These are phyloP conservation scores for Drosophila mayaguana DNA, from an alignment of 2,888 invertebrate species.

Conservation along the genomic window DNA sequence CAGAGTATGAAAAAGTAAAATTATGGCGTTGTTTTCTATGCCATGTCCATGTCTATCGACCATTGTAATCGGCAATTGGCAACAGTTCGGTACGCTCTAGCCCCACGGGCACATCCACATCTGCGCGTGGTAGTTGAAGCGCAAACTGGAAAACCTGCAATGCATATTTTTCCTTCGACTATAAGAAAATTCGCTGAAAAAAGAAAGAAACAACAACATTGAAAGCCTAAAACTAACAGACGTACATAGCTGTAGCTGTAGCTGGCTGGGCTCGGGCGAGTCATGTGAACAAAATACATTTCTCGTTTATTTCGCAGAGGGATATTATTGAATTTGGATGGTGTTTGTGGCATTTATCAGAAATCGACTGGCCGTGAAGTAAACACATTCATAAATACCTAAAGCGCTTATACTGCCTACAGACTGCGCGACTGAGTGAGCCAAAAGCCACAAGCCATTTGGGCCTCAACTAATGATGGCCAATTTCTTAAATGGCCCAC, in stretches of 20 bases:
- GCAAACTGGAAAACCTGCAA: slow-evolving; percentile 18
- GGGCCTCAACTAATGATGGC: neutral
- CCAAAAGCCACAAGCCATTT: neutral
- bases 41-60: slow-evolving; percentile 51
- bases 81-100: slow-evolving; percentile 42
- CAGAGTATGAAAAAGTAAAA: slow-evolving; percentile 34
- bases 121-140: slow-evolving; percentile 19
- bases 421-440: neutral
- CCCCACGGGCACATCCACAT: slow-evolving; percentile 32
- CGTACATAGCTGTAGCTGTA: slow-evolving; percentile 9
- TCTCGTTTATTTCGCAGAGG: slow-evolving; percentile 12
- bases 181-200: slow-evolving; percentile 26
- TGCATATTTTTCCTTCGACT: slow-evolving; percentile 11
- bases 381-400: slow-evolving; percentile 11
- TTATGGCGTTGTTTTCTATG: slow-evolving; percentile 49
- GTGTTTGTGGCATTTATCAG: slow-evolving; percentile 15
- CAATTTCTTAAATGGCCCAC: neutral
- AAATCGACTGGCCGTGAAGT: slow-evolving; percentile 7
- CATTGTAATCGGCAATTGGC: slow-evolving; percentile 52
- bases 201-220: slow-evolving; percentile 12
- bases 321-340: slow-evolving; percentile 12
- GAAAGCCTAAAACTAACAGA: slow-evolving; percentile 14
- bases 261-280: slow-evolving; percentile 8
- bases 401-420: neutral
- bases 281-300: slow-evolving; percentile 31